These are phyloP conservation scores for Drosophila jambulina DNA, from an alignment of 1,140 invertebrate genomes.

Conservation along the genomic window DNA sequence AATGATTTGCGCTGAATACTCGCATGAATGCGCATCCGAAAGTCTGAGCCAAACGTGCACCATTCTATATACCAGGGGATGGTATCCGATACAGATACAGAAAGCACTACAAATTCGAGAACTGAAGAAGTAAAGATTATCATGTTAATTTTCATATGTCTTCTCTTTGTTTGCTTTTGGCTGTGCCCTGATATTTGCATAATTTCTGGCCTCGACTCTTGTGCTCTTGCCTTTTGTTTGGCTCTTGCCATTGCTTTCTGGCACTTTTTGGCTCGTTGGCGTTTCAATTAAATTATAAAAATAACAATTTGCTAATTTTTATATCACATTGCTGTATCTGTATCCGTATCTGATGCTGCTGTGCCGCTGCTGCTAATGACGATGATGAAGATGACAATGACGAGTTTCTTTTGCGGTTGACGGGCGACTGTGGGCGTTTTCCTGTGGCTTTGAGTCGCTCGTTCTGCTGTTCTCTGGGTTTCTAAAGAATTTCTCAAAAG, in stretches of 20 bases:
- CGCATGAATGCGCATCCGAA: conserved; percentile 64
- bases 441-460: conserved; percentile 6
- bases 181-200: conserved; percentile 35
- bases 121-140: conserved; percentile 57
- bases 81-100: conserved; percentile 5
- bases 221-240: conserved; percentile 44
- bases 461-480: conserved; percentile 10
- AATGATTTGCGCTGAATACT: conserved; percentile 67
- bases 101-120: conserved; percentile 28
- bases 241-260: conserved; percentile 44
- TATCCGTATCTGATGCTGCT: conserved; percentile 33
- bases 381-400: conserved; percentile 48
- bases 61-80: conserved; percentile 15
- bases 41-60: conserved; percentile 27
- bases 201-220: conserved; percentile 33
- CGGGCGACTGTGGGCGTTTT: conserved; percentile 35
- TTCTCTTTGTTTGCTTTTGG: conserved; percentile 5
- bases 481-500: conserved; percentile 38
- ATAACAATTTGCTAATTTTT: conserved; percentile 78
- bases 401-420: conserved; percentile 38
- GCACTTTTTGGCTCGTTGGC: conserved; percentile 58
- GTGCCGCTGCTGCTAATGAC: conserved; percentile 14
- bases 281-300: conserved; percentile 79
- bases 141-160: conserved; percentile 59
- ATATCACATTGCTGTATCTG: conserved; percentile 55